Evolutionary conservation across 2,888 invertebrate genomes (phyloP).

Genomic region (Cenopis cana): DNA sequence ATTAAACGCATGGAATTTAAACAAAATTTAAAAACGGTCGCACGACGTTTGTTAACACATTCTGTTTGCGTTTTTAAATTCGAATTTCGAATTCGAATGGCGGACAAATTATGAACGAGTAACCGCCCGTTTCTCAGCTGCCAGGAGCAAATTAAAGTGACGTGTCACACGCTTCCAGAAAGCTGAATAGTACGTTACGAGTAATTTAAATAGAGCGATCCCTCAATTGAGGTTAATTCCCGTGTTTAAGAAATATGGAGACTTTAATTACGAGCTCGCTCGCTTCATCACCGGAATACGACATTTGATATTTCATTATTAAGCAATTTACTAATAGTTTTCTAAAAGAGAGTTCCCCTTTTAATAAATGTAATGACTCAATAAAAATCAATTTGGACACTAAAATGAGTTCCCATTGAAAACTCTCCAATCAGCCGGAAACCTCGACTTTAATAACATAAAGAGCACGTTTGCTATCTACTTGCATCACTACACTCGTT

Average conservation of each 20-base stretch:
- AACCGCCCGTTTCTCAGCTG: slow-evolving; percentile 48
- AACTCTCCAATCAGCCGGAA: slow-evolving; percentile 44
- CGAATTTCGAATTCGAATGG: slow-evolving; percentile 37
- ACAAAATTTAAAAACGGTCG: slow-evolving; percentile 21
- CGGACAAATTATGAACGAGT: slow-evolving; percentile 37
- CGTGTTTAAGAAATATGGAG: slow-evolving; percentile 83
- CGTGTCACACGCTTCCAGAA: slow-evolving; percentile 82
- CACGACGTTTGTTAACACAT: slow-evolving; percentile 28
- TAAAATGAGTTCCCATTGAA: slow-evolving; percentile 56
- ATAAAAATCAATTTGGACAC: slow-evolving; percentile 77
- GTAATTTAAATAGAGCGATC: slow-evolving; percentile 84
- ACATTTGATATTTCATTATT: slow-evolving; percentile 46
- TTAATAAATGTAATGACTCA: slow-evolving; percentile 33
- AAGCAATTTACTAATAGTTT: slow-evolving; percentile 39
- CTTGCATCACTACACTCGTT: slow-evolving; percentile 75
- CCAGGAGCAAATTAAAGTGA: slow-evolving; percentile 67
- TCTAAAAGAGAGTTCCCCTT: slow-evolving; percentile 14
- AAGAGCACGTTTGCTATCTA: slow-evolving; percentile 81
- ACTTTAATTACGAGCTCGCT: slow-evolving; percentile 75
- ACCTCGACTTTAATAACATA: slow-evolving; percentile 49
- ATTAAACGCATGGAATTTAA: slow-evolving; percentile 30
- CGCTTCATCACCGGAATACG: slow-evolving; percentile 49
- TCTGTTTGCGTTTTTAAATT: slow-evolving; percentile 34
- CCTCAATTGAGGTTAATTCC: slow-evolving; percentile 85
- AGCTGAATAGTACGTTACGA: slow-evolving; percentile 79